A percentile compares a stretch with the other conserved stretches of the same genome.
These are phyloP conservation scores for Centropristis striata DNA, from an alignment of 2,113 vertebrate species.

Conservation along the genomic window DNA sequence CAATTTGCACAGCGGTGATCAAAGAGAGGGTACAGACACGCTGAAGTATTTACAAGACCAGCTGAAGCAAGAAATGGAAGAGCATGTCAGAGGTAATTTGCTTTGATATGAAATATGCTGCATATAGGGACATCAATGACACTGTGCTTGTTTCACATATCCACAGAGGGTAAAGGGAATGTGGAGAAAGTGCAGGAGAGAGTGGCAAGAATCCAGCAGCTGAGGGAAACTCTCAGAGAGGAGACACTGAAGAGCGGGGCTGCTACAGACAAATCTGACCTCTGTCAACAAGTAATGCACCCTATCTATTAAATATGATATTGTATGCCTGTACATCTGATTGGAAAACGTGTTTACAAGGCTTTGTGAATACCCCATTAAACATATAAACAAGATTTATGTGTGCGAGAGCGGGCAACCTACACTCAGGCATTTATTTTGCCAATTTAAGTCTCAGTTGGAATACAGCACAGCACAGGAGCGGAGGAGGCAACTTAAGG, in stretches of 20 bases:
- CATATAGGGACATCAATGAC: neutral
- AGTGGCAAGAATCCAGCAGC: slow-evolving; percentile 77
- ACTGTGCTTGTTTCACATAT: slow-evolving; percentile 18
- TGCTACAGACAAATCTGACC: slow-evolving; percentile 47
- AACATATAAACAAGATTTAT: slow-evolving; percentile 52
- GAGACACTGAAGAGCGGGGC: slow-evolving; percentile 61
- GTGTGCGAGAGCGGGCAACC: slow-evolving; percentile 13
- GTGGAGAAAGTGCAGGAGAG: slow-evolving; percentile 77
- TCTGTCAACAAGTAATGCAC: slow-evolving; percentile 59
- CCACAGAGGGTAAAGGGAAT: slow-evolving; percentile 77
- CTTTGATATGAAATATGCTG: neutral
- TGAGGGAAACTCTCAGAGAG: slow-evolving; percentile 76
- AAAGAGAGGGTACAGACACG: slow-evolving; percentile 30
- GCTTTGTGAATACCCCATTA: slow-evolving; percentile 40
- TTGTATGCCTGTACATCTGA: neutral
- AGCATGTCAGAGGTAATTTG: slow-evolving; percentile 81
- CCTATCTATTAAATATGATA: slow-evolving; percentile 8
- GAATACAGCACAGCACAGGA: slow-evolving; percentile 83
- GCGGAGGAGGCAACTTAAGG: slow-evolving; percentile 81
- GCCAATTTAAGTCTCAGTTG: slow-evolving; percentile 69
- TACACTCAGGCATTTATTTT: slow-evolving; percentile 48
- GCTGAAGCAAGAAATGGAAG: slow-evolving; percentile 82
- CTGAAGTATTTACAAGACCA: slow-evolving; percentile 72
- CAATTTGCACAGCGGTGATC: slow-evolving; percentile 15
- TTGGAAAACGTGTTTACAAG: slow-evolving; percentile 23